Evolutionary conservation across 2,113 vertebrate species (phyloP).

Genomic region (Anser brachyrhynchus): DNA sequence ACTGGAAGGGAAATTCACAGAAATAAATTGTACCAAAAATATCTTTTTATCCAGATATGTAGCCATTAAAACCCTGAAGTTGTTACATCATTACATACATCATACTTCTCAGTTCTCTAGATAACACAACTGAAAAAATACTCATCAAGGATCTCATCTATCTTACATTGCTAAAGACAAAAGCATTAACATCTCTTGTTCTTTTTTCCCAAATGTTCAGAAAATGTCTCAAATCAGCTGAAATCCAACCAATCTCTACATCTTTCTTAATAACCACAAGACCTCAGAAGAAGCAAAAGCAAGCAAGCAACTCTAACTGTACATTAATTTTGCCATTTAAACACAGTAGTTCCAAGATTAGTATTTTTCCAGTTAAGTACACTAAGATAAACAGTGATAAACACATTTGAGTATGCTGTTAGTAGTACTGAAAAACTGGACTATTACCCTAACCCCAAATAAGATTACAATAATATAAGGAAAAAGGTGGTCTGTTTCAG

Average conservation of each 20-base stretch:
- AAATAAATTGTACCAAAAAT: background rate
- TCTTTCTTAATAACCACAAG: background rate
- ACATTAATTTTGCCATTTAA: background rate
- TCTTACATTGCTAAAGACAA: background rate
- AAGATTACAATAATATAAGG: background rate
- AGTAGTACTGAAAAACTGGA: background rate
- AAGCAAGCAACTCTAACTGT: background rate
- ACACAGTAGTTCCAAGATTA: background rate
- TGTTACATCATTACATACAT: rapidly evolving
- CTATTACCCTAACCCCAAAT: background rate
- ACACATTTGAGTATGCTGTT: background rate
- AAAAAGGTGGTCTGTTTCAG: background rate
- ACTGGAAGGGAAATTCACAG: background rate
- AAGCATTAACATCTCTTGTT: background rate
- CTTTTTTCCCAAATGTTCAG: background rate
- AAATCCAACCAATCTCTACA: background rate
- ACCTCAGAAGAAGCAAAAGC: background rate
- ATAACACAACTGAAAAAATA: background rate
- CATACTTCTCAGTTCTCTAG: background rate
- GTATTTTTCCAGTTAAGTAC: background rate
- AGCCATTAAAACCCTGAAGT: background rate
- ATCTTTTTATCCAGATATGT: background rate
- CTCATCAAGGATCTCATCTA: rapidly evolving
- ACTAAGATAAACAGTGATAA: background rate
- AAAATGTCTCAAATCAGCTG: background rate